phyloP scores from a whole-genome alignment of 1,140 invertebrate species.

The Drosophila funebris region DNA sequence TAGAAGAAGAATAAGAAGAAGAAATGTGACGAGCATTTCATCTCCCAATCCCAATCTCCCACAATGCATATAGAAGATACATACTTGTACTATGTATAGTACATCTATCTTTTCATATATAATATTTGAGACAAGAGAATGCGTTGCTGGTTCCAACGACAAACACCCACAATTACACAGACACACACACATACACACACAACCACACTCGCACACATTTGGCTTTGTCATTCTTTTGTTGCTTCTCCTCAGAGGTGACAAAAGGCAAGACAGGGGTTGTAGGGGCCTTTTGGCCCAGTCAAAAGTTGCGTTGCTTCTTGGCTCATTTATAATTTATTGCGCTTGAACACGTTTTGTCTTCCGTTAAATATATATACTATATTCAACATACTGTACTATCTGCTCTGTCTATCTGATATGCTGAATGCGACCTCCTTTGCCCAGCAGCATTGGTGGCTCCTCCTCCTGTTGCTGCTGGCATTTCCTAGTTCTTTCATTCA shows the following conservation, averaged over 20 bases:
- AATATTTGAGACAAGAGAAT: constrained; percentile 40
- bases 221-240: constrained; percentile 51
- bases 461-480: constrained; percentile 37
- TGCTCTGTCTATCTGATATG: constrained; percentile 3
- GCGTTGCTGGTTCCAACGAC: constrained; percentile 47
- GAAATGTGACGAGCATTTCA: background rate
- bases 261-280: constrained; percentile 4
- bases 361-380: constrained; percentile 4
- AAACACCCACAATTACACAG: constrained; percentile 17
- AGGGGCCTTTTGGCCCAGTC: constrained; percentile 26
- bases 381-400: background rate
- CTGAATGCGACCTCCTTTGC: constrained; percentile 33
- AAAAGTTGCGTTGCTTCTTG: constrained; percentile 50
- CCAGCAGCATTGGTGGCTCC: constrained; percentile 4
- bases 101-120: constrained; percentile 23
- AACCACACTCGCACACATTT: constrained; percentile 34
- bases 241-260: constrained; percentile 16
- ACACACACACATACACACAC: constrained; percentile 15
- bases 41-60: constrained; percentile 24
- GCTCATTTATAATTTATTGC: constrained; percentile 71
- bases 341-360: constrained; percentile 67
- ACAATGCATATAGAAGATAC: constrained; percentile 25
- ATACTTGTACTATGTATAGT: constrained; percentile 37
- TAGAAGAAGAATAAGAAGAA: background rate
- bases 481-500: constrained; percentile 66